phyloP scores from a whole-genome alignment of 1,140 invertebrate genomes.

The Hypothenemus hampei region DNA sequence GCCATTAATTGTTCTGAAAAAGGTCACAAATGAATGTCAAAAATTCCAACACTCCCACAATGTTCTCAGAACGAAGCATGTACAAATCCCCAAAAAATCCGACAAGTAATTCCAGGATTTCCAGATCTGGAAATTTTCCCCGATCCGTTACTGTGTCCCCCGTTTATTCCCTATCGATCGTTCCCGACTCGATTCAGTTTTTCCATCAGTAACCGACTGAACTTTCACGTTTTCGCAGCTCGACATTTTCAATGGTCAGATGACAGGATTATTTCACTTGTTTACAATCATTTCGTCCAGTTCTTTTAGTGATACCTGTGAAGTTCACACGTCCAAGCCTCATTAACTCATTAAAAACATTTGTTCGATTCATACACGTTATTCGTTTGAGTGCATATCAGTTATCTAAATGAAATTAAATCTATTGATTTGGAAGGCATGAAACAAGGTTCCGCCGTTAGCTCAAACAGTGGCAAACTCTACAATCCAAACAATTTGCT shows the following conservation, averaged over 20 bases:
- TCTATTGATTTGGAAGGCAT: conserved; percentile 1
- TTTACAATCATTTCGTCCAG: no score
- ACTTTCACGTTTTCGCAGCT: conserved; percentile 14
- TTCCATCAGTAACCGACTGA: conserved; percentile 24
- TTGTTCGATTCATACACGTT: no score
- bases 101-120: conserved; percentile 4
- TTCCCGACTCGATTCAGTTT: conserved; percentile 2
- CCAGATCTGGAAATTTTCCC: conserved; percentile 8
- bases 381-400: not conserved
- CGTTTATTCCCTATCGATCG: conserved; percentile 9
- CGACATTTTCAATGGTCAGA: not conserved
- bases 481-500: conserved; percentile 12
- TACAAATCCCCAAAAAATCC: no score
- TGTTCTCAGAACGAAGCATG: no score
- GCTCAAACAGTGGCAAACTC: conserved; percentile 9
- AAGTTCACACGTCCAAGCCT: no score
- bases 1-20: no score
- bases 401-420: not conserved
- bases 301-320: conserved; percentile 9
- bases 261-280: conserved; percentile 5
- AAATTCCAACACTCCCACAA: no score
- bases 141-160: conserved; percentile 12
- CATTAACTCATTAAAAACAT: no score
- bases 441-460: conserved; percentile 18
- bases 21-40: no score